phyloP scores from a whole-genome alignment of 2,888 invertebrate species.

The Arctia plantaginis region DNA sequence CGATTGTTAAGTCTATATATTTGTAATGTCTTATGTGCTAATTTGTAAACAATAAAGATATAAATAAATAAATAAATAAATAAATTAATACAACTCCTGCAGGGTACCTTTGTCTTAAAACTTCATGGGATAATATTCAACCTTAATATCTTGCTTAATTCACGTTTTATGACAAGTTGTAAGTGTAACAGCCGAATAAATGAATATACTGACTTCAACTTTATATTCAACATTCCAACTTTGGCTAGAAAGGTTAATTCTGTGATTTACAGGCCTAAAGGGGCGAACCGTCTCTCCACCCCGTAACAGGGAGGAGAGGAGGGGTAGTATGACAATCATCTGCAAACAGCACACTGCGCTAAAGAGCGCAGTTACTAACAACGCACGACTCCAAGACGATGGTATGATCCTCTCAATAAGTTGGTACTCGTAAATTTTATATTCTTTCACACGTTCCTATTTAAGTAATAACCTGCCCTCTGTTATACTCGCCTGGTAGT shows the following conservation, averaged over 20 bases:
- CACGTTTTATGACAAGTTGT: background rate
- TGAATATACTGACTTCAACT: constrained; percentile 36
- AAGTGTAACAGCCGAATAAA: constrained; percentile 20
- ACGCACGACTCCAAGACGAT: constrained; percentile 26
- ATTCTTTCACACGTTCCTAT: constrained; percentile 34
- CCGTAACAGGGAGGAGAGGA: constrained; percentile 9
- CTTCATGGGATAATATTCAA: background rate
- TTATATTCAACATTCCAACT: constrained; percentile 49
- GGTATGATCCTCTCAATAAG: constrained; percentile 38
- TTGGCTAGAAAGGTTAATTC: constrained; percentile 45
- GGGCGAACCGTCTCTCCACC: constrained; percentile 1
- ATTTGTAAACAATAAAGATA: no score
- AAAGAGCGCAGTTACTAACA: constrained; percentile 41
- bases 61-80: no score
- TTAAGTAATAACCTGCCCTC: constrained; percentile 11
- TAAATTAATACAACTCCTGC: background rate
- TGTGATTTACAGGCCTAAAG: constrained; percentile 40
- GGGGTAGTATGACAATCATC: constrained; percentile 39
- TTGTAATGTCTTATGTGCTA: no score
- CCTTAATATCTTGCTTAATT: background rate
- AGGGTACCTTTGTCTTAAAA: background rate
- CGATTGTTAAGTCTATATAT: no score
- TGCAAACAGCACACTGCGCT: constrained; percentile 36
- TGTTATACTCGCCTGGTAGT: background rate
- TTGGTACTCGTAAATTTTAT: constrained; percentile 17